phyloP scores from a whole-genome alignment of 2,888 invertebrate species.

The Drosophila leonis region DNA sequence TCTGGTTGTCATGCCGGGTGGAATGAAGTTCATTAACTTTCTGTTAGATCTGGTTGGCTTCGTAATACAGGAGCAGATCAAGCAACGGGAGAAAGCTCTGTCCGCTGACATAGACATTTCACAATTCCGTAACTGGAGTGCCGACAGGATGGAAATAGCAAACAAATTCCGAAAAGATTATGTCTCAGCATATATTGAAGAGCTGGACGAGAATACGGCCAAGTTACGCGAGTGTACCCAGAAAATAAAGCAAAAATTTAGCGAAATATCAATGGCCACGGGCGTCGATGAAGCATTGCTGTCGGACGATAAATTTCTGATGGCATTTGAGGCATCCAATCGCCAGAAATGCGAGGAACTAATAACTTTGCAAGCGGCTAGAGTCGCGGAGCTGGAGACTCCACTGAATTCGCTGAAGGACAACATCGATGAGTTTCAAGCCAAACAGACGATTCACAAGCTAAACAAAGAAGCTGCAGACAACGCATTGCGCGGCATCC shows the following conservation, averaged over 20 bases:
- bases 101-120: slow-evolving; percentile 39
- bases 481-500: slow-evolving; percentile 57
- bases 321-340: slow-evolving; percentile 66
- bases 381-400: slow-evolving; percentile 54
- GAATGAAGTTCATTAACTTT: slow-evolving; percentile 84
- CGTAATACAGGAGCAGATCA: slow-evolving; percentile 80
- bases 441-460: slow-evolving; percentile 67
- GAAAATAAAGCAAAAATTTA: slow-evolving; percentile 48
- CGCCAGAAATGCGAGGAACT: slow-evolving; percentile 46
- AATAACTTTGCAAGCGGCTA: slow-evolving; percentile 42
- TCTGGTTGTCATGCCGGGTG: slow-evolving; percentile 85
- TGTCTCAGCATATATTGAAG: slow-evolving; percentile 75
- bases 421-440: slow-evolving; percentile 76
- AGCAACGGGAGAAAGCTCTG: slow-evolving; percentile 76
- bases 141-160: slow-evolving; percentile 65
- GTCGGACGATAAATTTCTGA: slow-evolving; percentile 62
- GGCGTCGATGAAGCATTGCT: slow-evolving; percentile 43
- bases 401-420: slow-evolving; percentile 67
- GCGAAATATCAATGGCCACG: slow-evolving; percentile 56
- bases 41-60: slow-evolving; percentile 81
- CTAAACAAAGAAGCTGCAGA: slow-evolving; percentile 73
- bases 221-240: slow-evolving; percentile 57
- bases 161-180: slow-evolving; percentile 76
- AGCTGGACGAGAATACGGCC: slow-evolving; percentile 58
- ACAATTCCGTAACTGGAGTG: slow-evolving; percentile 32